These are phyloP conservation scores for Tapirus indicus DNA, from an alignment of 2,797 vertebrate genomes.

Conservation along the genomic window DNA sequence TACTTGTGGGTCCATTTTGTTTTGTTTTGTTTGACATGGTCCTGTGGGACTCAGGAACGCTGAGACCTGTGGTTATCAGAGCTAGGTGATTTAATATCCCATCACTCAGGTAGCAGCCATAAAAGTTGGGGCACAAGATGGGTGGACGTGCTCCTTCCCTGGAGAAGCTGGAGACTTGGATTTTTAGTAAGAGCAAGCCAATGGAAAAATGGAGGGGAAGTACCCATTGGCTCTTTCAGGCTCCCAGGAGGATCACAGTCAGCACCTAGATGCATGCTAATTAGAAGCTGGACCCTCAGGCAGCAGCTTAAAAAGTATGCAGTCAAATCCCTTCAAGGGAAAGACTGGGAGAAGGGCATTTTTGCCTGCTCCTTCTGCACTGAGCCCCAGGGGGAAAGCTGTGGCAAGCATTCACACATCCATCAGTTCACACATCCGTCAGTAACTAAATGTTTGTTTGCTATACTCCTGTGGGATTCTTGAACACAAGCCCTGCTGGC, in stretches of 20 bases:
- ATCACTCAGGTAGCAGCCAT: neutral
- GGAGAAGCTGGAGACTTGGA: neutral
- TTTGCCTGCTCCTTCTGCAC: neutral
- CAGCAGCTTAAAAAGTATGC: neutral
- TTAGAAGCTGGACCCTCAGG: neutral
- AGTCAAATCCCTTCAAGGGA: neutral
- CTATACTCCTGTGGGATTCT: neutral
- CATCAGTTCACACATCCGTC: too few species aligned
- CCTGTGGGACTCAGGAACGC: neutral
- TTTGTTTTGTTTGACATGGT: neutral
- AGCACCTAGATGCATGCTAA: neutral
- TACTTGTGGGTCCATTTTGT: neutral
- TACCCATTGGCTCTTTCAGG: neutral
- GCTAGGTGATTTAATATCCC: neutral
- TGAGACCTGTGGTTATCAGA: neutral
- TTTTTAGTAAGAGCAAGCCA: neutral
- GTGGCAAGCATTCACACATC: neutral
- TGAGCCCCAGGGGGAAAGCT: neutral
- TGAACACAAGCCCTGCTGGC: neutral
- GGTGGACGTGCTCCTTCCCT: neutral
- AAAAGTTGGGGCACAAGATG: neutral
- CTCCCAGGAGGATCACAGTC: neutral
- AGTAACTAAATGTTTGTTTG: neutral
- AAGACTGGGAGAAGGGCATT: neutral
- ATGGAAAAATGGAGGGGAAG: neutral